Evolutionary conservation across 23 tunicate genomes (phyloP), one percentile per base, ranked within the genome.

Genomic region (Styela clava): DNA sequence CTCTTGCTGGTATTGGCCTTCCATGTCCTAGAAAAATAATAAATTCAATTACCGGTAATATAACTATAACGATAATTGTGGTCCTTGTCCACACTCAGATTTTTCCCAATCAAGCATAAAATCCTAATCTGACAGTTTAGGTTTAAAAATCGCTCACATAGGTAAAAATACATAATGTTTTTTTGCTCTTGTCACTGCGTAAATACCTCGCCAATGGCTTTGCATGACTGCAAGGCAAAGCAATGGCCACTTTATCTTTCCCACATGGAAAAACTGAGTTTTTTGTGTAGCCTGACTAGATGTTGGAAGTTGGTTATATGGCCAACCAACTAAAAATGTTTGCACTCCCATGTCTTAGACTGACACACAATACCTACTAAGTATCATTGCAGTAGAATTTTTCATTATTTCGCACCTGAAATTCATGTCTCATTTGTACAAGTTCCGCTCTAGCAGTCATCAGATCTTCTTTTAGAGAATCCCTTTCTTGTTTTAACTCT

Each of bases 1-100:
- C 20, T 91, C 97, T 35, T 91, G 89, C 24, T 91, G 97, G 63
- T 85, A 85, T 78, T 91, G 97, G 52, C 88, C 86, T 51, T 91
- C 97, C 36, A 69, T 30, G 7, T 91, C 97, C 97, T 85, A 77
- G 19, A 62, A 31, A 71, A 73, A 73, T 16, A 79, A 22, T 52
- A 12, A 20, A 69, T 16, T 16, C 19, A 69, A 69, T 69, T 19
- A 16, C 74, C 25, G 24, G 74, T 23, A 23, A 69, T 69, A 23
- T 69, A 69, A 61, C 21, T 61, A 19, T 61, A 61, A 61, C 20
- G 19, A 19, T 61, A 19, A 61, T 61, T n/a, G n/a, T n/a, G n/a
- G n/a, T n/a, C n/a, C n/a, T n/a, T n/a, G n/a, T n/a, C n/a, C n/a
- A n/a, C n/a, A n/a, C n/a, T n/a, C n/a, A n/a, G n/a, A n/a, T n/a